These are phyloP conservation scores for Brassicogethes aeneus DNA, from an alignment of 2,888 invertebrate species.

Conservation along the genomic window DNA sequence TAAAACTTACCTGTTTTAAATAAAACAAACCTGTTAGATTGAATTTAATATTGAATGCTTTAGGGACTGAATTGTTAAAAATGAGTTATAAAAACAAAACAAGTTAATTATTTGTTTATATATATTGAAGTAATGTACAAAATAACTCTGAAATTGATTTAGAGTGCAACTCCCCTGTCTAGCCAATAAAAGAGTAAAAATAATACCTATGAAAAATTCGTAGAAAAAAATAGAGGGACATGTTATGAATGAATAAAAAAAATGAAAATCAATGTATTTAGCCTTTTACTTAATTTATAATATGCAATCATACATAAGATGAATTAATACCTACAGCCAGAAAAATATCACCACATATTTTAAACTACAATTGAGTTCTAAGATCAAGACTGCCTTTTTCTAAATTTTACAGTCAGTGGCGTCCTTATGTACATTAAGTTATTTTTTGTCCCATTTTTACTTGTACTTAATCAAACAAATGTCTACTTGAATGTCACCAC, in stretches of 20 bases:
- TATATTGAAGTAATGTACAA: no score
- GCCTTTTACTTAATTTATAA: constrained; percentile 43
- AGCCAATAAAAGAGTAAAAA: no score
- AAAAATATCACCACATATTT: constrained; percentile 45
- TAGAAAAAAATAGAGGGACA: constrained; percentile 4
- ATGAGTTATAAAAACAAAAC: no score
- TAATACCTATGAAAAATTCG: not conserved
- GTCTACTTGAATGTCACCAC: no score
- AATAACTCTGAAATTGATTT: no score
- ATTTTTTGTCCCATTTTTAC: constrained; percentile 9
- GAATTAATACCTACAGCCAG: constrained; percentile 44
- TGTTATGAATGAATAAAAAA: constrained; percentile 30
- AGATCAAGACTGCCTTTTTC: constrained; percentile 36
- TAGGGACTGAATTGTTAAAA: no score
- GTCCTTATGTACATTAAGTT: constrained; percentile 13
- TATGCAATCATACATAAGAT: constrained; percentile 43
- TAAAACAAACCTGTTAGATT: no score
- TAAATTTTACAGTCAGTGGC: constrained; percentile 12
- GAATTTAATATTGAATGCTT: no score
- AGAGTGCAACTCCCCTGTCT: no score
- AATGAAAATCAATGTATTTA: constrained; percentile 36
- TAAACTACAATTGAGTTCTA: constrained; percentile 43
- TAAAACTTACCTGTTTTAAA: no score
- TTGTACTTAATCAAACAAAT: no score
- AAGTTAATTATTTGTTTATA: no score